phyloP scores from a whole-genome alignment of 2,113 vertebrate genomes.

The Ceuthmochares aereus region DNA sequence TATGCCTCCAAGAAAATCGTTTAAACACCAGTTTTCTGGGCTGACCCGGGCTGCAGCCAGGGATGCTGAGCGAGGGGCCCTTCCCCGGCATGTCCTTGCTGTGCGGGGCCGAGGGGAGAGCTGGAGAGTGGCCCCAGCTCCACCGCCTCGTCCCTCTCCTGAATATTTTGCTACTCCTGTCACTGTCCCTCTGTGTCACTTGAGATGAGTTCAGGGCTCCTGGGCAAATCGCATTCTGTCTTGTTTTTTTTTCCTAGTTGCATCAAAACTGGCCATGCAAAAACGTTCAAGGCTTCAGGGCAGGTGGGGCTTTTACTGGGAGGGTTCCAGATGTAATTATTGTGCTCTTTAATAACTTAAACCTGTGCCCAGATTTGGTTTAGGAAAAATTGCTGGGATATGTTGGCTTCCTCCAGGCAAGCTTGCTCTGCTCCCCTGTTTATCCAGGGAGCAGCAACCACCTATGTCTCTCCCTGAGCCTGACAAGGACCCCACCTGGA shows the following conservation, averaged over 20 bases:
- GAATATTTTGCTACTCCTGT: slow-evolving; percentile 17
- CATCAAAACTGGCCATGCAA: slow-evolving; percentile 4
- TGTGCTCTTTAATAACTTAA: neutral
- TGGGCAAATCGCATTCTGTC: neutral
- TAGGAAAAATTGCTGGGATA: slow-evolving; percentile 62
- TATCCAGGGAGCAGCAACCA: slow-evolving; percentile 20
- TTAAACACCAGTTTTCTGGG: slow-evolving; percentile 56
- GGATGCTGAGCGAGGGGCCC: neutral
- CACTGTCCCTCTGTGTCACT: slow-evolving; percentile 42
- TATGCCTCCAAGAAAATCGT: slow-evolving; percentile 63
- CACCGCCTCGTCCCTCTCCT: neutral
- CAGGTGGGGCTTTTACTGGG: neutral
- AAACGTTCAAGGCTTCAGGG: neutral
- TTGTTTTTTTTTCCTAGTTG: neutral
- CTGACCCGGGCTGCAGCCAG: neutral
- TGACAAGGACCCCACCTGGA: slow-evolving; percentile 14
- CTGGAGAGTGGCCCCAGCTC: neutral
- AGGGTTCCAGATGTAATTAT: slow-evolving; percentile 9
- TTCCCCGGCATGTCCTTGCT: neutral
- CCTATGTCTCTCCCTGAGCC: neutral
- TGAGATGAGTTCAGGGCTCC: slow-evolving; percentile 43
- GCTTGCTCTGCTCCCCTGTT: slow-evolving; percentile 49
- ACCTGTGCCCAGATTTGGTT: slow-evolving; percentile 45
- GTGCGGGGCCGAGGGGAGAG: neutral
- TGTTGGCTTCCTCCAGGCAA: slow-evolving; percentile 38